Conservation (phyloP, 2,888 invertebrate genomes). For the Mythimna impura region DNA sequence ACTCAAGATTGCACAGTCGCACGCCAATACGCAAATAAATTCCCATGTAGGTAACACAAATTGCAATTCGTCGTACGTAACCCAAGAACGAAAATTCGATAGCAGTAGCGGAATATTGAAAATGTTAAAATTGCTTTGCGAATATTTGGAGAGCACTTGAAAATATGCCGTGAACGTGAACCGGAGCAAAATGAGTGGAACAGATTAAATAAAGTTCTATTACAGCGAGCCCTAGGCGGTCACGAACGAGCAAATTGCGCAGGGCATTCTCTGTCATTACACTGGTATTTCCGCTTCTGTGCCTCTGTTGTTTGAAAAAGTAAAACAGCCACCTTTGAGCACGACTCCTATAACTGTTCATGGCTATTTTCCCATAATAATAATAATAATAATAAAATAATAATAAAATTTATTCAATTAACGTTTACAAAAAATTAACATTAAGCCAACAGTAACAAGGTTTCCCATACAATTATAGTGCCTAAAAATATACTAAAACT, state of each 20-base stretch:
- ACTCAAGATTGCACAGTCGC: conserved; percentile 38
- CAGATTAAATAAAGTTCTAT: conserved; percentile 65
- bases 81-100: conserved; percentile 32
- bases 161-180: conserved; percentile 49
- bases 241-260: conserved; percentile 75
- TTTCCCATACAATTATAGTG: too few relatives aligned
- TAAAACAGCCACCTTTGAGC: conserved; percentile 43
- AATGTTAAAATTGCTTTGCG: conserved; percentile 39
- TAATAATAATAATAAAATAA: too few relatives aligned
- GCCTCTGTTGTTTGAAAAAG: conserved; percentile 55
- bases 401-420: too few relatives aligned
- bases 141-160: conserved; percentile 52
- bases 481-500: too few relatives aligned
- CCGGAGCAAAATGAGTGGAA: conserved; percentile 58
- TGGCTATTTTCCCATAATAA: conserved; percentile 51
- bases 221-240: conserved; percentile 69
- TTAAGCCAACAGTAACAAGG: too few relatives aligned
- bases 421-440: too few relatives aligned
- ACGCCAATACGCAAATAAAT: conserved; percentile 40
- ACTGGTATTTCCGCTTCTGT: conserved; percentile 77
- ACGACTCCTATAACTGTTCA: conserved; percentile 53
- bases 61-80: conserved; percentile 30
- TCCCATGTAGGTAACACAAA: conserved; percentile 39
- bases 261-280: conserved; percentile 71
- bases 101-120: conserved; percentile 32